These are phyloP conservation scores for Mustelus asterias DNA, from an alignment of 2,113 vertebrate genomes.

Conservation along the genomic window DNA sequence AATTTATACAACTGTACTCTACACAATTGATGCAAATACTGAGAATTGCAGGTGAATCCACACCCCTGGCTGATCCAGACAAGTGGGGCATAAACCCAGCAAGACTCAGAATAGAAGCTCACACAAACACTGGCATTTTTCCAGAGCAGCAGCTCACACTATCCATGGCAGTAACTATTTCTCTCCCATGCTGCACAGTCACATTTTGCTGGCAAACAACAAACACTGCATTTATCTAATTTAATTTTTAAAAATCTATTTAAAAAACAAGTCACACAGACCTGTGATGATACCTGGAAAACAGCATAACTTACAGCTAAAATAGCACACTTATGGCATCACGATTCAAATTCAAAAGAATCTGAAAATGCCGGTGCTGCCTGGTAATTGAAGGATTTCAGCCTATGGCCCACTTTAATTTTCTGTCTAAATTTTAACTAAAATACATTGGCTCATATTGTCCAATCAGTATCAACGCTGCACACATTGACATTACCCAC, in stretches of 20 bases:
- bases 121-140: neutral
- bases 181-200: neutral
- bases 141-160: too few relatives aligned
- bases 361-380: neutral
- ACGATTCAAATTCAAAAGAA: neutral
- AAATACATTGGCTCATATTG: too few relatives aligned
- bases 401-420: neutral
- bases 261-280: neutral
- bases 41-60: neutral
- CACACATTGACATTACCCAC: too few relatives aligned
- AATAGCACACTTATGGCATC: neutral
- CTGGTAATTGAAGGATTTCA: neutral
- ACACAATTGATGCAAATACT: neutral
- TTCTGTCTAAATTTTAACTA: neutral
- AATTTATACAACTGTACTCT: neutral
- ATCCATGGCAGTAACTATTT: neutral
- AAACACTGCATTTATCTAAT: neutral
- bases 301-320: neutral
- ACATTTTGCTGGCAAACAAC: neutral
- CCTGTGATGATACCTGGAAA: neutral
- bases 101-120: neutral
- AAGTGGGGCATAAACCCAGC: neutral
- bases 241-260: neutral
- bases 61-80: neutral
- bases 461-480: too few relatives aligned